Base-by-base conservation (phyloP, 2,797 vertebrate genomes). In the Paedocypris micromegethes region DNA sequence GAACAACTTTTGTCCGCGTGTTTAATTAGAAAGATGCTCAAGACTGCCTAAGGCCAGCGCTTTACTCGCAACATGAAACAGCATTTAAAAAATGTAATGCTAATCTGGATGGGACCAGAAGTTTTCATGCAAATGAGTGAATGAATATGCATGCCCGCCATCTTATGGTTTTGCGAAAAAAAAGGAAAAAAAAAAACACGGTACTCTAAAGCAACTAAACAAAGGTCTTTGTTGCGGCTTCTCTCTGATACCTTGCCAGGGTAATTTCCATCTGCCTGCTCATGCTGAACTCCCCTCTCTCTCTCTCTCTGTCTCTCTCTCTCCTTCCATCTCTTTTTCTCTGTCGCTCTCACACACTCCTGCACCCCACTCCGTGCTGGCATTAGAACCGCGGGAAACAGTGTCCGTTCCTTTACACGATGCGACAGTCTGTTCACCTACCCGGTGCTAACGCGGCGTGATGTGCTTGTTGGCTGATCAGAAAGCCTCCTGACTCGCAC, bases 281-380 rank as follows among this genome's bases (percentile, higher is more conserved):
- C 68, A 8, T 70, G 69, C 62, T 63, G 55, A 72, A 66, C 61
- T 54, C 63, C 43, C 69, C 61, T 54, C 62, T 48, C 71, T 66
- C 64, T 60, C 66, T 73, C 66, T 71, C 61, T 62, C 74, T 66
- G n/a, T n/a, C 23, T 23, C 23, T 23, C 23, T 60, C 66, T 73
- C 66, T 71, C 61, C 64, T 74, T 66, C 64, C 79, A 81, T 79
- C 79, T 79, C 75, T 83, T 78, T 77, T 75, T 44, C 79, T 81
- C 69, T 58, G 72, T 72, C 75, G 74, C 73, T 71, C 45, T 60
- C 65, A 5, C 43, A 2, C 60, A 64, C 72, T 49, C 61, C 37
- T 50, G 58, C 58, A 67, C 57, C 68, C 49, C 58, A 58, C 7
- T 72, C 70, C 69, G 77, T 76, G 67, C 61, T 70, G 66, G 64